A percentile compares a stretch with the other conserved stretches of the same genome.
Evolutionary conservation across 1,140 invertebrate genomes (phyloP).

Genomic region (Belonocnema kinseyi): DNA sequence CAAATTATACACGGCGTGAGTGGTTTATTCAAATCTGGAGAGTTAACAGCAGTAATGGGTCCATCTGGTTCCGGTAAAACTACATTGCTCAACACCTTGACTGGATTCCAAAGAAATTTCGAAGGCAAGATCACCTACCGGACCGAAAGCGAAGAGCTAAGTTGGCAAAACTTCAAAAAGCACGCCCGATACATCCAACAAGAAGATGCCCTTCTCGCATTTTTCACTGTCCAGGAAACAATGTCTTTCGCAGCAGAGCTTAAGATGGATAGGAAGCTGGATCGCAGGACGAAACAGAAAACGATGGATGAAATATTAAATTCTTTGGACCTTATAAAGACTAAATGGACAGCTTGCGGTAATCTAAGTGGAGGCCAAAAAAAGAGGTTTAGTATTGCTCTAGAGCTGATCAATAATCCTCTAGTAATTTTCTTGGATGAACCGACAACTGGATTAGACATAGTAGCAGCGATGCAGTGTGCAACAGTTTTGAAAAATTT

Average conservation of each 20-base stretch:
- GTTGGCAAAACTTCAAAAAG: constrained; percentile 78
- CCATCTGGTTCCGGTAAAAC: constrained; percentile 84
- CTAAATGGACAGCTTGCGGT: constrained; percentile 84
- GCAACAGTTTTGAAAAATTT: constrained; percentile 82
- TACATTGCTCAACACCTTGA: constrained; percentile 79
- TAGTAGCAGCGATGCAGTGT: constrained; percentile 88
- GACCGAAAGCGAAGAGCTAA: constrained; percentile 69
- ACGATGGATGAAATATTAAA: constrained; percentile 85
- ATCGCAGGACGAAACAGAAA: constrained; percentile 80
- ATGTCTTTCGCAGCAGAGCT: constrained; percentile 90
- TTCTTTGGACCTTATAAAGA: constrained; percentile 81
- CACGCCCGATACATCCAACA: constrained; percentile 93
- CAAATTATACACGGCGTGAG: constrained; percentile 78
- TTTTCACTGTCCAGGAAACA: constrained; percentile 89
- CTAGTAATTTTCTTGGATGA: constrained; percentile 89
- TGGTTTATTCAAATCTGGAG: constrained; percentile 59
- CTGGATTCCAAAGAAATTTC: constrained; percentile 74
- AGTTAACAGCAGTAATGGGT: constrained; percentile 59
- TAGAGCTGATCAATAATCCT: constrained; percentile 95
- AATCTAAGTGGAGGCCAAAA: constrained; percentile 92
- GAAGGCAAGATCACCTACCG: constrained; percentile 42
- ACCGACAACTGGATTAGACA: constrained; percentile 75
- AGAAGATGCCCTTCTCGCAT: constrained; percentile 88
- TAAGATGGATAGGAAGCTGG: constrained; percentile 81
- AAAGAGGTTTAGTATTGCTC: constrained; percentile 92